Base-by-base conservation (phyloP, 2,113 vertebrate species). In the Nettapus auritus region DNA sequence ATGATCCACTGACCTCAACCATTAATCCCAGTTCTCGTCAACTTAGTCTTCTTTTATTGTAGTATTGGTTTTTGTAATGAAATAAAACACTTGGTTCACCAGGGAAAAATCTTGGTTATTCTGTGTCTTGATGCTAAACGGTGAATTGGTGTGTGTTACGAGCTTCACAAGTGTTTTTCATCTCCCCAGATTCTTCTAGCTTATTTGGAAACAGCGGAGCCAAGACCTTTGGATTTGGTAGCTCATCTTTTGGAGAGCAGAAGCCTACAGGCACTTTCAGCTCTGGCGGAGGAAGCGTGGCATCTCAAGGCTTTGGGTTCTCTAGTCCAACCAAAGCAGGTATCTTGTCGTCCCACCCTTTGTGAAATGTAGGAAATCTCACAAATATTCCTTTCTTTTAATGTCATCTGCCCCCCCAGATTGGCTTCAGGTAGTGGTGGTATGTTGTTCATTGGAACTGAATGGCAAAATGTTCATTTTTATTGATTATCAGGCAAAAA, bases 241-340 rank as follows among this genome's bases (percentile, higher is more conserved):
- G 95, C 83, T 89, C 98, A 1, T 95, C 99, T 8, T 99, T 99
- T 8, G 99, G 98, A 16, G 99, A 99, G 8, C 99, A 99, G 98
- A 99, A 99, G 70, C 88, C 98, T 0, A 57, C 98, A 0, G 99
- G 99, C 64, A 99, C 99, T 3, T 99, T 99, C 98, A 99, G 97
- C 89, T 98, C 99, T 0, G 98, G 99, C 38, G 98, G 95, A 16
- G 99, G 99, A 13, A 99, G 98, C 4, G 99, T 99, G 25, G 99
- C 99, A 0, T 96, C 98, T 11, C 99, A 99, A 93, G 99, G 99
- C 73, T 99, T 99, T 8, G 99, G 99, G 6, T 99, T 99, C 92
- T 94, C 98, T 70, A 97, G 97, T 52, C 98, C 99, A 2, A 93
- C 97, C 84, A 99, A 99, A 98, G 83, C 98, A 98, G 98, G 99